Base-by-base conservation (phyloP, 2,888 invertebrate species). In the Ecliptopera silaceata region DNA sequence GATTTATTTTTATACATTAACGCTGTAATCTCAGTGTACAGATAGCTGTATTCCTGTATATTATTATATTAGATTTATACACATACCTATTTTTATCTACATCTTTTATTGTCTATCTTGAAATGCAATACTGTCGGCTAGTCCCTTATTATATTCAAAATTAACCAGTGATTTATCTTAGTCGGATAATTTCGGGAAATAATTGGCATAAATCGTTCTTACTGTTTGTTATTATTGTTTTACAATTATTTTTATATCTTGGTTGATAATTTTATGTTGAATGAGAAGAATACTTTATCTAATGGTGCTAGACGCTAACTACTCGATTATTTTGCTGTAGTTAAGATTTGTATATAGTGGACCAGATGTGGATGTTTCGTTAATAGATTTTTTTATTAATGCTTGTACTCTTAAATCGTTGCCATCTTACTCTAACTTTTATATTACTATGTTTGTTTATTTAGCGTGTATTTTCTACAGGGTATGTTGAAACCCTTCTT, bases 291-390 rank as follows among this genome's bases (percentile, higher is more conserved):
- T 86, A 88, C 82, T 86, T 84, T 87, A 88, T 88, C 81, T 75
- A 83, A 90, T 90, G 91, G 91, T 91, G 91, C 91, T 91, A 91
- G 89, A 88, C 78, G 88, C 88, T 89, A 82, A 80, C 79, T 79
- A 71, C 71, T 81, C 75, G 75, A 80, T 86, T 84, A 74, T 82
- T 86, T 86, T 75, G 79, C 81, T 72, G 70, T 86, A 84, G 77
- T 74, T 78, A 79, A 77, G 75, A 71, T 71, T 57, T 84, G 83
- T 86, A 85, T 64, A 82, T 82, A 84, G 46, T 20, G 10, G 26
- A 15, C 61, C 73, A 72, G 71, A 73, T 41, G 36, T 65, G 64
- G 59, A 61, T 55, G 49, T 71, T 69, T 71, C 63, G 66, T 58
- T 54, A 54, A 26, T 56, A 53, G 44, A 57, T 36, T 32, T 50